phyloP scores from a whole-genome alignment of 2,888 invertebrate genomes.

The Nysson spinosus region DNA sequence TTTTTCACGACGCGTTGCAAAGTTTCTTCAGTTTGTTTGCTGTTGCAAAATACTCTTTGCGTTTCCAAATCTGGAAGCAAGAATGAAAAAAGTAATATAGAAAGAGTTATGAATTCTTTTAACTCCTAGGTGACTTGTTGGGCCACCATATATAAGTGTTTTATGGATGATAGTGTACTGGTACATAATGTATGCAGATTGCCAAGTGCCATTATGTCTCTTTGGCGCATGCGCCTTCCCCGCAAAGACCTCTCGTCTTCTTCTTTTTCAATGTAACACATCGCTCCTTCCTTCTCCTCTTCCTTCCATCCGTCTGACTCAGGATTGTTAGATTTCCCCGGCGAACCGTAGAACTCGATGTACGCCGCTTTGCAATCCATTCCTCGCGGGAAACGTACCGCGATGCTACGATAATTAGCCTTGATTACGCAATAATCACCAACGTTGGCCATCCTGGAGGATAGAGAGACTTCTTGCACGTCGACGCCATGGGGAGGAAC shows the following conservation, averaged over 20 bases:
- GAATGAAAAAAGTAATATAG: no score
- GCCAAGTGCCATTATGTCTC: constrained; percentile 71
- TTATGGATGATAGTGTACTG: constrained; percentile 10
- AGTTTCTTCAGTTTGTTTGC: no score
- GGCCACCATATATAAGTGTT: no score
- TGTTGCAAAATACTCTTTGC: no score
- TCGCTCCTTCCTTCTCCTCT: constrained; percentile 8
- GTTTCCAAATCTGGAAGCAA: no score
- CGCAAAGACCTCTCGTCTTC: constrained; percentile 20
- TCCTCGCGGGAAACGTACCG: constrained; percentile 59
- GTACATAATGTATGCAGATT: constrained; percentile 74
- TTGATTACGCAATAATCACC: constrained; percentile 71
- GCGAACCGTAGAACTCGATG: not conserved
- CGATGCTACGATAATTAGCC: constrained; percentile 68
- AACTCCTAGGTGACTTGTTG: no score
- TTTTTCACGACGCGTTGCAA: no score
- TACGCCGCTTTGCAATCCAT: constrained; percentile 50
- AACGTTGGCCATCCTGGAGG: constrained; percentile 47
- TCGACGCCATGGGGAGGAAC: constrained; percentile 2
- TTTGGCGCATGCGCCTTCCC: constrained; percentile 58
- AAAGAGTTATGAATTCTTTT: no score
- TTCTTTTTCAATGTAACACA: constrained; percentile 6
- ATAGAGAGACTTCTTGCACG: constrained; percentile 17
- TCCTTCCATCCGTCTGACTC: no score
- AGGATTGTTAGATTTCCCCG: no score